Conservation (phyloP, 1,140 invertebrate genomes). For the Drosophila parvula region DNA sequence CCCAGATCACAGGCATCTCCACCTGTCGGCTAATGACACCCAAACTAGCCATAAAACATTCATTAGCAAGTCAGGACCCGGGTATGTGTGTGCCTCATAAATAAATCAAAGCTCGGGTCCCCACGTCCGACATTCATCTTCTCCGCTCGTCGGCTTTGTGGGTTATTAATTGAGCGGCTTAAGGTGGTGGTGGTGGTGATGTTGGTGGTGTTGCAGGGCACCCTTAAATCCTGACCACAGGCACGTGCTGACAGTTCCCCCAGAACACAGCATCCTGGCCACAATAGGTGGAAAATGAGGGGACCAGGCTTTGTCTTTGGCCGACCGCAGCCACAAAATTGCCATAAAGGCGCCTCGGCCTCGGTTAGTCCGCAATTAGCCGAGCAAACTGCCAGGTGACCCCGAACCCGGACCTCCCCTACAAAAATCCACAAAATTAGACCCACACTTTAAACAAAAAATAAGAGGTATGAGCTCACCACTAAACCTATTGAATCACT, state of each 20-base stretch:
- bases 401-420: conserved; percentile 12
- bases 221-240: conserved; percentile 39
- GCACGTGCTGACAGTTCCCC: conserved; percentile 58
- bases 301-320: conserved; percentile 32
- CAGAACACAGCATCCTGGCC: conserved; percentile 1
- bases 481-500: neutral
- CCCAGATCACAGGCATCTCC: conserved; percentile 1
- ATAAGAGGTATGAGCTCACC: neutral
- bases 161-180: conserved; percentile 73
- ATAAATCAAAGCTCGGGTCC: conserved; percentile 54
- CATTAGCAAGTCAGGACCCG: conserved; percentile 54
- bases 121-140: conserved; percentile 20
- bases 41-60: conserved; percentile 66
- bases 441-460: conserved; percentile 29
- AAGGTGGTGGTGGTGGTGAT: conserved; percentile 31
- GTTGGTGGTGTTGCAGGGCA: conserved; percentile 5
- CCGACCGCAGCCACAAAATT: conserved; percentile 48
- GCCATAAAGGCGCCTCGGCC: conserved; percentile 53
- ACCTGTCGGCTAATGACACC: conserved; percentile 45
- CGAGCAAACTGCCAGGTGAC: conserved; percentile 46
- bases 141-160: conserved; percentile 18
- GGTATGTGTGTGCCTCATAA: conserved; percentile 47
- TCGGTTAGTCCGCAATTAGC: conserved; percentile 58
- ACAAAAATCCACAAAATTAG: conserved; percentile 29
- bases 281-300: conserved; percentile 18